Evolutionary conservation across 2,797 vertebrate genomes (phyloP), one percentile per base, ranked within the genome.

Genomic region (Sebastiscus tertius): DNA sequence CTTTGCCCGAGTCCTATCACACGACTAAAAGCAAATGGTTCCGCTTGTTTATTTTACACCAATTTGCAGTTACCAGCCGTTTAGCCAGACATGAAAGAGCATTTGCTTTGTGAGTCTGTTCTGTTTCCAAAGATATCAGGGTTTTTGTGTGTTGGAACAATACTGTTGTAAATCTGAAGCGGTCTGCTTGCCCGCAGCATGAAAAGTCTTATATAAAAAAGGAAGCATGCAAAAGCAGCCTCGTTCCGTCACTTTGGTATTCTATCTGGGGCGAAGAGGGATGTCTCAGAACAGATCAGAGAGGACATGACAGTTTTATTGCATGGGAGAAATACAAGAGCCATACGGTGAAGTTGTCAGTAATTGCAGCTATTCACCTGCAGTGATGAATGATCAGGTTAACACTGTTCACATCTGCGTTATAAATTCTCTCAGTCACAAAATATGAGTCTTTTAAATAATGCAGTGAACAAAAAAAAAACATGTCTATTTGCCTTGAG

Each of bases 1-100:
- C 90, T 91, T 92, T 89, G 70, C 65, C 70, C 3, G 16, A 59
- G 64, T 92, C 89, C 89, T 92, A 92, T 93, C 84, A 68, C 84
- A 71, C 24, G 8, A 36, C 70, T 52, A 71, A 87, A 87, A 63
- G 71, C 67, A 68, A 78, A 78, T 73, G 68, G 73, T 81, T 88
- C 73, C 66, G 64, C 33, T 76, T 88, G 80, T 89, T 88, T 89
- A 84, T 92, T 93, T 82, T 83, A 88, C 79, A 83, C 65, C 80
- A 70, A 85, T 89, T 86, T 83, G 85, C 87, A 91, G 91, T 91
- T 87, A 86, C 80, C 31, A 36, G 77, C 72, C 77, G 34, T 80
- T 74, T 62, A 89, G 70, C 39, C 36, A 80, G 63, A 83, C 75
- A 78, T 73, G 77, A 92, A 89, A 77, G 64, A 52, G 34, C 36